Evolutionary conservation across 2,888 invertebrate genomes (phyloP).

Genomic region (Alloscopus bannaensis): DNA sequence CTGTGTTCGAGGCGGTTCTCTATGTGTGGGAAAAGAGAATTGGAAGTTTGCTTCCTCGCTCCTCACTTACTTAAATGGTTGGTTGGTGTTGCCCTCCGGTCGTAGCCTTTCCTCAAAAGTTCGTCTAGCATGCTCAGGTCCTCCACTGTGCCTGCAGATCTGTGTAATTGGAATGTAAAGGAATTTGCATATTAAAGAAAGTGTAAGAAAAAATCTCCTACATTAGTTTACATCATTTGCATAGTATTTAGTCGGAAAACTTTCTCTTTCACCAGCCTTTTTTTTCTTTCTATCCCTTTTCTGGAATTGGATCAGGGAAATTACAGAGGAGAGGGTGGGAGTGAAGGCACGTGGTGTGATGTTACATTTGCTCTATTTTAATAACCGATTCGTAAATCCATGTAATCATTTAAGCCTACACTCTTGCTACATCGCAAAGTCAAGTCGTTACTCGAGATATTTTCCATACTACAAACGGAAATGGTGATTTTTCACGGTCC

Average conservation of each 20-base stretch:
- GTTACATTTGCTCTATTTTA: too few relatives aligned
- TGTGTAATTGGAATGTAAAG: conserved; percentile 62
- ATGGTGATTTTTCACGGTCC: too few relatives aligned
- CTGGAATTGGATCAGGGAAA: too few relatives aligned
- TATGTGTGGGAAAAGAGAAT: background rate
- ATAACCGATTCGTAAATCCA: too few relatives aligned
- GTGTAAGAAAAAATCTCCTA: conserved; percentile 25
- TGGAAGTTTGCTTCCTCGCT: background rate
- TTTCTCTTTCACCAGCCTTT: conserved; percentile 4
- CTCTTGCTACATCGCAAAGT: background rate
- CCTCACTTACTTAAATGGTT: conserved; percentile 76
- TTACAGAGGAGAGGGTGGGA: too few relatives aligned
- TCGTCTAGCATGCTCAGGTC: conserved; percentile 76
- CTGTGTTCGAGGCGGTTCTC: background rate
- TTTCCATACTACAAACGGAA: too few relatives aligned
- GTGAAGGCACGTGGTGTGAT: too few relatives aligned
- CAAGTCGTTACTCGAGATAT: too few relatives aligned
- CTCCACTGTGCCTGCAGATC: conserved; percentile 75
- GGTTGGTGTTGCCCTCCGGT: conserved; percentile 77
- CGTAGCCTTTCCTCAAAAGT: conserved; percentile 76
- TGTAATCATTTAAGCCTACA: conserved; percentile 6
- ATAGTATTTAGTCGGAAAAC: conserved; percentile 15
- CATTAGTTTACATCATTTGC: conserved; percentile 22
- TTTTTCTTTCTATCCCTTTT: too few relatives aligned
- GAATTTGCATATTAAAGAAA: conserved; percentile 46